A percentile compares a stretch with the other conserved stretches of the same genome.
Evolutionary conservation across 2,113 vertebrate species (phyloP).

Genomic region (Tragelaphus buxtoni): DNA sequence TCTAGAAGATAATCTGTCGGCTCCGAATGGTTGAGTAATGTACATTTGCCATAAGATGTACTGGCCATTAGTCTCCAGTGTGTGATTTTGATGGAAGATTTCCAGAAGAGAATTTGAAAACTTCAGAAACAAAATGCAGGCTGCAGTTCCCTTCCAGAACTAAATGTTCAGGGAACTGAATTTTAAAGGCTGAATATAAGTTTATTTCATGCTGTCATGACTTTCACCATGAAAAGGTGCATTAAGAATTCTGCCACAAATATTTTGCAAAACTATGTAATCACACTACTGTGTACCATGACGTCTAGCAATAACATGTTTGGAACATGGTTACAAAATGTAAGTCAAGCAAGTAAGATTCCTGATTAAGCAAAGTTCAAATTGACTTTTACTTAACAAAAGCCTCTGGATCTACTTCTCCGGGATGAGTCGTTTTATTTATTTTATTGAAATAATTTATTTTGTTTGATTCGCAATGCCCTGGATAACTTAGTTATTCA

Average conservation of each 20-base stretch:
- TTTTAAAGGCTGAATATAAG: not conserved
- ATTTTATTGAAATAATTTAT: conserved; percentile 3
- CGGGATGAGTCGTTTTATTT: not conserved
- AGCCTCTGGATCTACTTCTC: not conserved
- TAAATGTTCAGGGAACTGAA: not conserved
- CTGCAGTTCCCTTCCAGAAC: not conserved
- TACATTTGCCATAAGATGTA: not conserved
- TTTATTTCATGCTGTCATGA: not conserved
- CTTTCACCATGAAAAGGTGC: not conserved
- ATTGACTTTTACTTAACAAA: not conserved
- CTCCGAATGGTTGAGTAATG: not conserved
- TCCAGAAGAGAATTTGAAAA: not conserved
- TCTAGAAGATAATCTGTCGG: not conserved
- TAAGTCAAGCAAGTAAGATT: not conserved
- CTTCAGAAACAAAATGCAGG: not conserved
- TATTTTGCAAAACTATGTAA: not conserved
- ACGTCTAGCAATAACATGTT: not conserved
- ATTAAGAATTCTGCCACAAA: not conserved
- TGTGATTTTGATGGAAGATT: not conserved
- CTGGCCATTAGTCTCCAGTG: not conserved
- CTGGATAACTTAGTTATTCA: not conserved
- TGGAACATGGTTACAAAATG: not conserved
- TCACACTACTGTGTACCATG: not conserved
- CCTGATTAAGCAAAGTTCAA: not conserved
- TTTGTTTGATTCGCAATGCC: not conserved